Evolutionary conservation across 2,888 invertebrate species (phyloP).

Genomic region (Morpho achilles): DNA sequence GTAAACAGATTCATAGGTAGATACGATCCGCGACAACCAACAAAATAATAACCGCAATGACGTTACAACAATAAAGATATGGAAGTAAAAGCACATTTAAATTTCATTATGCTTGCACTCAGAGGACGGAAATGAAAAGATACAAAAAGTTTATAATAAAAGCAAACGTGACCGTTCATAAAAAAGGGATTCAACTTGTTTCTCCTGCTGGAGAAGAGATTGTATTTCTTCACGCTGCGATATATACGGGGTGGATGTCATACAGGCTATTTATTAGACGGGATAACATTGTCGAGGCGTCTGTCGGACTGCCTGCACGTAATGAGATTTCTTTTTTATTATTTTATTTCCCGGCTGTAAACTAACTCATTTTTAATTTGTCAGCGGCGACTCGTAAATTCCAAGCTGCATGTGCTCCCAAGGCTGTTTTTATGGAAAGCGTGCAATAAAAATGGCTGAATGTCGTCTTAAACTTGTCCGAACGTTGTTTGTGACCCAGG

Average conservation of each 20-base stretch:
- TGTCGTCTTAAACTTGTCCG: slow-evolving; percentile 43
- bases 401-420: slow-evolving; percentile 49
- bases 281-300: slow-evolving; percentile 67
- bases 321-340: slow-evolving; percentile 68
- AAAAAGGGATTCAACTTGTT: slow-evolving; percentile 65
- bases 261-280: slow-evolving; percentile 69
- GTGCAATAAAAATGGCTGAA: slow-evolving; percentile 52
- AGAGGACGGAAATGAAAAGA: slow-evolving; percentile 44
- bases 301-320: slow-evolving; percentile 49
- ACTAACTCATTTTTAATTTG: slow-evolving; percentile 76
- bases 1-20: background rate
- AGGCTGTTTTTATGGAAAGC: slow-evolving; percentile 50
- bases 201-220: slow-evolving; percentile 57
- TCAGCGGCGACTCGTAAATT: slow-evolving; percentile 64
- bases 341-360: slow-evolving; percentile 67
- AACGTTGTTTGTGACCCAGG: slow-evolving; percentile 27
- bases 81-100: slow-evolving; percentile 24
- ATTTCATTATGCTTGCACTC: slow-evolving; percentile 24
- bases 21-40: background rate
- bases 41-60: slow-evolving; percentile 13
- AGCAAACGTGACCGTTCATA: slow-evolving; percentile 54
- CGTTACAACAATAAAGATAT: slow-evolving; percentile 18
- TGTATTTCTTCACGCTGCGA: slow-evolving; percentile 59
- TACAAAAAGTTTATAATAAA: slow-evolving; percentile 52
- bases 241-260: slow-evolving; percentile 55